Base-by-base conservation (phyloP, 30 jellyfish, hydroid and myxozoan genomes). In the Pseudorhiza aurosa region DNA sequence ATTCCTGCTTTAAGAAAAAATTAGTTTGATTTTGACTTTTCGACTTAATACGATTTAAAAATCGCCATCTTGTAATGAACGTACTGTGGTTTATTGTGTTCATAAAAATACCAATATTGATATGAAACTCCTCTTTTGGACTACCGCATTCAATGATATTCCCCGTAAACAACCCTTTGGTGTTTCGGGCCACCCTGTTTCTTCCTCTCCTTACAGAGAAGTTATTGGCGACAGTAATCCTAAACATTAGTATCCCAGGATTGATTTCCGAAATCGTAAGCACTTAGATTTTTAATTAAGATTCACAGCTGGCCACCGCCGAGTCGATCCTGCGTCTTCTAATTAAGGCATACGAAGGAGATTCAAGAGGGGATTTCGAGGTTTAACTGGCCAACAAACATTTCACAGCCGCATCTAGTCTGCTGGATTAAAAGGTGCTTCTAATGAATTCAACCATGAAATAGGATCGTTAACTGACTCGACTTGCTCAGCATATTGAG, bases 101-200 rank as follows among this genome's bases (percentile, higher is more conserved):
- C 17, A 8, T 43, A 30, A 64, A 24, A 39, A 64, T 64, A 64
- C 4, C 39, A 64, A 64, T 64, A 33, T 64, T 64, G 32, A 43
- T 33, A 43, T 35, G 36, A 30, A 32, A 64, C 17, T 64, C 55
- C 35, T 39, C 58, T 64, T 19, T 33, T 1, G 19, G 1, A 64
- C 22, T 57, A 14, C 77, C 77, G 77, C 58, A 12, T 64, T 64
- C 77, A 64, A 64, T 10, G 31, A 35, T 12, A 64, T 64, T 28
- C 58, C 39, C 67, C 19, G 77, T 32, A 64, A 64, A 64, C 77
- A 64, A 64, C 39, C 56, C 77, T 64, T 33, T 18, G 25, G 25
- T 31, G 32, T 30, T 17, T 43, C 6, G 25, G 77, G 77, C 77
- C 77, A 64, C 77, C 58, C 25, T 30, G 58, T 12, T 43, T 58